These are phyloP conservation scores for Microcebus griseorufus DNA, from an alignment of 2,113 vertebrate species.

Conservation along the genomic window DNA sequence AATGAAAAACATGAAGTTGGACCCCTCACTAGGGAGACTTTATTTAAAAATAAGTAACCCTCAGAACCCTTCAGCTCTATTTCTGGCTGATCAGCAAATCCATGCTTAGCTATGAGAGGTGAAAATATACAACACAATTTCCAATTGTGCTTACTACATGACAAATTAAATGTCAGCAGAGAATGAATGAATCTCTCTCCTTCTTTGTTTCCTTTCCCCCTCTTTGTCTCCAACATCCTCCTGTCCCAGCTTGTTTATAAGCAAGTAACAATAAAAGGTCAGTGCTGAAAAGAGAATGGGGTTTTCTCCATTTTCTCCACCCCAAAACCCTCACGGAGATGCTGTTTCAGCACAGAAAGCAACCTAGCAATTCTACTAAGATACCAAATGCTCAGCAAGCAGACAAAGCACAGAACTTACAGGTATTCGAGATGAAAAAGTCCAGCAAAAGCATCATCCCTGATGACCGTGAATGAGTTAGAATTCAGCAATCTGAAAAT, in stretches of 20 bases:
- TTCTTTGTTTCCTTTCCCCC: background rate
- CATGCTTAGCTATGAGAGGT: constrained; percentile 30
- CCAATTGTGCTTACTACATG: constrained; percentile 51
- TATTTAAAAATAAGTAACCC: background rate
- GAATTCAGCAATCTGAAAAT: constrained; percentile 95
- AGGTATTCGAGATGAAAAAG: constrained; percentile 98
- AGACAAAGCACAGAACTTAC: constrained; percentile 88
- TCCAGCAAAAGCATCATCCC: constrained; percentile 97
- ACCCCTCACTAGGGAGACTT: background rate
- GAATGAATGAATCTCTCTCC: constrained; percentile 63
- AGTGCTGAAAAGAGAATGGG: background rate
- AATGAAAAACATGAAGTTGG: constrained; percentile 11
- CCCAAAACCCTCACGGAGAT: constrained; percentile 26
- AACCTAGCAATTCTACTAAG: constrained; percentile 15
- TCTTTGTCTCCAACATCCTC: constrained; percentile 42
- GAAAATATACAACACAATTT: constrained; percentile 59
- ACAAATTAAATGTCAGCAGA: constrained; percentile 68
- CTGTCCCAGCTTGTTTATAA: constrained; percentile 11
- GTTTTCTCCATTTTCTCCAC: background rate
- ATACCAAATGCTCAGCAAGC: constrained; percentile 26
- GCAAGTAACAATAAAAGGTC: constrained; percentile 42
- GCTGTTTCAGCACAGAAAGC: background rate
- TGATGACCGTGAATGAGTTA: constrained; percentile 94
- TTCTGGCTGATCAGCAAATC: constrained; percentile 57
- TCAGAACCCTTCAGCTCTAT: constrained; percentile 19